Conservation (phyloP, 2,797 vertebrate species). For the Coilia nasus region DNA sequence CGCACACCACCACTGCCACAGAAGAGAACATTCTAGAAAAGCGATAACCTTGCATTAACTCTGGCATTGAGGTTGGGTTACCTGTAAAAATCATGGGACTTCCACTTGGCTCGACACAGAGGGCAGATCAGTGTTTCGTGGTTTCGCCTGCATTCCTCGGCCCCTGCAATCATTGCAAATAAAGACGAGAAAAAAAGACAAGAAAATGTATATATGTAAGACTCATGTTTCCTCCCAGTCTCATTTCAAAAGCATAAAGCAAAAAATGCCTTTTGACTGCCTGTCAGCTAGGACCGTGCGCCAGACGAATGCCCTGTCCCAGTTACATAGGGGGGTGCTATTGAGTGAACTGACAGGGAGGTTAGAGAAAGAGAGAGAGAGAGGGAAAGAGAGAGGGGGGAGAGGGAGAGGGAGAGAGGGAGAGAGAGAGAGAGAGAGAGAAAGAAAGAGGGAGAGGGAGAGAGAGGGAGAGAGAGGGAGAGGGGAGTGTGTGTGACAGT, state of each 20-base stretch:
- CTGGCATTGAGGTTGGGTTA: slow-evolving; percentile 53
- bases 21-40: not conserved
- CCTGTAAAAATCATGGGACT: slow-evolving; percentile 88
- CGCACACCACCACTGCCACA: not conserved
- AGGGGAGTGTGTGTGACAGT: too few relatives aligned
- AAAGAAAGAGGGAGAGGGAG: not conserved
- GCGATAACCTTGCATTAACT: slow-evolving; percentile 10
- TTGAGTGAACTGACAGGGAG: not conserved
- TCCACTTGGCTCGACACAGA: slow-evolving; percentile 89
- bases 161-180: slow-evolving; percentile 75
- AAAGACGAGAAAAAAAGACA: not conserved
- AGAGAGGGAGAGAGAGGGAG: too few relatives aligned
- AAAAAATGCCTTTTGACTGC: slow-evolving; percentile 37
- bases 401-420: not conserved
- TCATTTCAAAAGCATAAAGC: slow-evolving; percentile 9
- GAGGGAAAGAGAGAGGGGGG: not conserved
- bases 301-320: slow-evolving; percentile 4
- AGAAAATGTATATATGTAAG: not conserved
- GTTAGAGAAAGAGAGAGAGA: not conserved
- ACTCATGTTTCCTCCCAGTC: not conserved
- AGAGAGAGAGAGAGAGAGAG: not conserved
- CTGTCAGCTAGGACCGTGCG: slow-evolving; percentile 39
- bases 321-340: not conserved
- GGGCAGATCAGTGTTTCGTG: slow-evolving; percentile 87
- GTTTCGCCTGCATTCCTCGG: slow-evolving; percentile 89